These are phyloP conservation scores for Artibeus lituratus DNA, from an alignment of 2,797 vertebrate genomes.

Conservation along the genomic window DNA sequence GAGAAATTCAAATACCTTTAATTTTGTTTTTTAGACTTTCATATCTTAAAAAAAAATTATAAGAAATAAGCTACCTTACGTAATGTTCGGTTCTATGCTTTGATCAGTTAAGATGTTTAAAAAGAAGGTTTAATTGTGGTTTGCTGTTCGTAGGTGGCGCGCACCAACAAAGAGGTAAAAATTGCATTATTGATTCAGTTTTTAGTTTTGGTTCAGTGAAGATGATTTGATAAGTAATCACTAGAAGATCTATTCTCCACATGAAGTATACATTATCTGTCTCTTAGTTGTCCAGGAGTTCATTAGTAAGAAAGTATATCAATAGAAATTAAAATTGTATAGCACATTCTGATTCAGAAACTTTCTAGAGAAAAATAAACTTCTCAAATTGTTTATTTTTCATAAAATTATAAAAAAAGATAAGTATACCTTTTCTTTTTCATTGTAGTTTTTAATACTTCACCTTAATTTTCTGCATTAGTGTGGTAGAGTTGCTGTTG, in stretches of 20 bases:
- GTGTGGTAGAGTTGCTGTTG: neutral
- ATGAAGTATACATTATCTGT: neutral
- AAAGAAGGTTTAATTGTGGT: neutral
- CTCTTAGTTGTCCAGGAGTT: neutral
- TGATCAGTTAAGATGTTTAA: neutral
- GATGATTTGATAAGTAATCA: neutral
- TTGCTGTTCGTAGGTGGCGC: neutral
- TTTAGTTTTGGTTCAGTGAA: neutral
- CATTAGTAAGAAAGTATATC: neutral
- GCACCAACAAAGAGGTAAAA: neutral
- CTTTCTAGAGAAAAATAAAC: neutral
- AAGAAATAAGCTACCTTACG: neutral
- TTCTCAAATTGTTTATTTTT: neutral
- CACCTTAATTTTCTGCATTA: neutral
- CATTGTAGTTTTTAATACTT: neutral
- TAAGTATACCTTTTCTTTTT: neutral
- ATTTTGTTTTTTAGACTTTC: neutral
- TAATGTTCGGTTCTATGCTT: neutral
- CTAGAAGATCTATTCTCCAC: neutral
- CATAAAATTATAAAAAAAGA: neutral
- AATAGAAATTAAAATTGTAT: neutral
- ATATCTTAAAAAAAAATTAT: neutral
- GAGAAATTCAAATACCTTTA: neutral
- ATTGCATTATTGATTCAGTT: neutral
- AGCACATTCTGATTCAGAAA: neutral